These are phyloP conservation scores for Centropus unirufus DNA, from an alignment of 2,113 vertebrate genomes.

Conservation along the genomic window DNA sequence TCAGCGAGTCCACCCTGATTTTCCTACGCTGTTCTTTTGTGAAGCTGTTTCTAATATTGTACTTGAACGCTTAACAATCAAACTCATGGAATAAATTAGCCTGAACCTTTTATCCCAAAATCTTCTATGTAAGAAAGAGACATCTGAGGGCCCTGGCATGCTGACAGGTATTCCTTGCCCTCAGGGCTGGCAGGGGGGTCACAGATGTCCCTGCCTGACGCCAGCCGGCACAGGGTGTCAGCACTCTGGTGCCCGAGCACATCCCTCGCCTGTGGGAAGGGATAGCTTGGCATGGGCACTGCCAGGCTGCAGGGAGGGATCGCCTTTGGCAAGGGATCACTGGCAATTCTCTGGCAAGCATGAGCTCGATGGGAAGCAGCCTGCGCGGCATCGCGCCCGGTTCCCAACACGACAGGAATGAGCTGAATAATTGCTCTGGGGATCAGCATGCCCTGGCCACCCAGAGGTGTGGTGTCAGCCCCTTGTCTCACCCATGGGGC, in stretches of 20 bases:
- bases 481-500: not conserved
- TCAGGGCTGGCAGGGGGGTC: not conserved
- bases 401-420: not conserved
- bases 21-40: not conserved
- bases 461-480: fast-evolving
- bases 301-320: not conserved
- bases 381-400: not conserved
- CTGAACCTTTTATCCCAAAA: conserved; percentile 30
- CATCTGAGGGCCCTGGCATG: conserved; percentile 17
- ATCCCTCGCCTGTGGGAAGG: not conserved
- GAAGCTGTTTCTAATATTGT: conserved; percentile 57
- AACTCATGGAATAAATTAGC: conserved; percentile 62
- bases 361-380: fast-evolving
- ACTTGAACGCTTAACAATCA: conserved; percentile 43
- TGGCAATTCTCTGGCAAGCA: not conserved
- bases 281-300: not conserved
- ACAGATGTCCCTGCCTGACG: not conserved
- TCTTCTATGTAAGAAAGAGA: conserved; percentile 31
- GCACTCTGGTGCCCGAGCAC: fast-evolving
- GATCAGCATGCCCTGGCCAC: not conserved
- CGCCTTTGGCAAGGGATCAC: not conserved
- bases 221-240: not conserved
- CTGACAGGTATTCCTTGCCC: conserved; percentile 47
- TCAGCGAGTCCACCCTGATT: not conserved
- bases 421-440: not conserved